A percentile compares a stretch with the other conserved stretches of the same genome.
phyloP scores from a whole-genome alignment of 1,140 invertebrate genomes.

The Drosophila subpulchrella region DNA sequence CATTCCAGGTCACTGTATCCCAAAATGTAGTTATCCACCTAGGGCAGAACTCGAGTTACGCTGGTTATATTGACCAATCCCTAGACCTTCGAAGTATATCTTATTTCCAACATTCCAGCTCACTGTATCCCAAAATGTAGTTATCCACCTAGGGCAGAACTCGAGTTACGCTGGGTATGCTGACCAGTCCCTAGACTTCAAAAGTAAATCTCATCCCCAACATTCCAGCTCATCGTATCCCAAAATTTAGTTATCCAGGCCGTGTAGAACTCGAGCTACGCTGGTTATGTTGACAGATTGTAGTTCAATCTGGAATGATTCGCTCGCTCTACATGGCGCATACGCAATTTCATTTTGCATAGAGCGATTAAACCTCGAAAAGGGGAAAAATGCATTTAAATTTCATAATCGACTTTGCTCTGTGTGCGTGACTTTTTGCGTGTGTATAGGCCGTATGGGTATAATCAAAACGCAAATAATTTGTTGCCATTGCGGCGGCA shows the following conservation, averaged over 20 bases:
- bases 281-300: neutral
- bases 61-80: neutral
- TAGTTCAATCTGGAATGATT: neutral
- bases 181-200: no score
- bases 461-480: slow-evolving; percentile 70
- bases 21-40: no score
- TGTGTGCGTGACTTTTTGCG: slow-evolving; percentile 10
- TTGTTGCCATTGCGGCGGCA: slow-evolving; percentile 70
- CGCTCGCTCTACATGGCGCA: slow-evolving; percentile 5
- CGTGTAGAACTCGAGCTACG: neutral
- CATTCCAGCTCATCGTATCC: no score
- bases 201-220: no score
- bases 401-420: slow-evolving; percentile 37
- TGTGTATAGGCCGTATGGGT: slow-evolving; percentile 21
- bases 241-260: no score
- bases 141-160: no score
- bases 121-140: no score
- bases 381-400: slow-evolving; percentile 32
- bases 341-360: slow-evolving; percentile 39
- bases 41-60: neutral
- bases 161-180: neutral
- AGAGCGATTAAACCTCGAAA: slow-evolving; percentile 11
- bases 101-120: no score
- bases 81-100: no score
- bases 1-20: no score